phyloP scores from a whole-genome alignment of 2,113 vertebrate genomes.

The Marmota monax region DNA sequence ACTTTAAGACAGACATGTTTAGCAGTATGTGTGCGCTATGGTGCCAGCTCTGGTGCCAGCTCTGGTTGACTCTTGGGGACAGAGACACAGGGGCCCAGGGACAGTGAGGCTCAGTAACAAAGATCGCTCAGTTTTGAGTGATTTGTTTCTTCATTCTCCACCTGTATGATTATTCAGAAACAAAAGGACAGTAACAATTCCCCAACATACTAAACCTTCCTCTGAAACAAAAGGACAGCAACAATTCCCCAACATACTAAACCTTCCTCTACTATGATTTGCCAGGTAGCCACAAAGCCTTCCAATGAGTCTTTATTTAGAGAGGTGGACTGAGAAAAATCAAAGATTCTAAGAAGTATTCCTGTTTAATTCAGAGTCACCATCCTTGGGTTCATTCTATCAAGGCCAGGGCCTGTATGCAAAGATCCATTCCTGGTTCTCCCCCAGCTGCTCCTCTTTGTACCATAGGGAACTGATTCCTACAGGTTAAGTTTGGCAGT shows the following conservation, averaged over 20 bases:
- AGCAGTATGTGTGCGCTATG: fast-evolving
- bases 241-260: not conserved
- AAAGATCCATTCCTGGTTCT: not conserved
- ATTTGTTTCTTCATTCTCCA: not conserved
- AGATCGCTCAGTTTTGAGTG: not conserved
- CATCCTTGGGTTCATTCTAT: not conserved
- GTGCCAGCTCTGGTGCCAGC: not conserved
- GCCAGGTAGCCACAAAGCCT: not conserved
- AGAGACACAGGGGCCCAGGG: not conserved
- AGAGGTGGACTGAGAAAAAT: not conserved
- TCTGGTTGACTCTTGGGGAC: not conserved
- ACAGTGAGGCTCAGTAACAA: not conserved
- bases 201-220: not conserved
- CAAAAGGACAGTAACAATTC: not conserved
- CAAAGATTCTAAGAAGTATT: not conserved
- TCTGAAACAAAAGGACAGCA: not conserved
- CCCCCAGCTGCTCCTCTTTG: not conserved
- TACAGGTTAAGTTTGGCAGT: not conserved
- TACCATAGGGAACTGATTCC: not conserved
- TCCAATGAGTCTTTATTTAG: not conserved
- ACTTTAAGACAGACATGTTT: not conserved
- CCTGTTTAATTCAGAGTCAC: not conserved
- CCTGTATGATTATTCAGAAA: not conserved
- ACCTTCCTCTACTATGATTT: not conserved
- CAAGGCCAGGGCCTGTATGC: not conserved